phyloP scores from a whole-genome alignment of 2,888 invertebrate species.

The Phalera bucephala region DNA sequence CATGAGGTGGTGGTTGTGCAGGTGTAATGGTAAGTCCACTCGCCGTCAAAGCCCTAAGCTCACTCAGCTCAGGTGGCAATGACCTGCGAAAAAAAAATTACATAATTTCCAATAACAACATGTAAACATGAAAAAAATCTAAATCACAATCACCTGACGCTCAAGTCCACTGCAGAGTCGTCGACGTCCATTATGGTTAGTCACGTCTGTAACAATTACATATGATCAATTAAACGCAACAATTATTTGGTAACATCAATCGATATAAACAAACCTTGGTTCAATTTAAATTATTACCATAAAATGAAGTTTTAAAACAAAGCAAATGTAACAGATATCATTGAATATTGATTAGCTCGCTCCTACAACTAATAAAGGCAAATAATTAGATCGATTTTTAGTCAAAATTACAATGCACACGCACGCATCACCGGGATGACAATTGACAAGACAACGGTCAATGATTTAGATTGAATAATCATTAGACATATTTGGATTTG shows the following conservation, averaged over 20 bases:
- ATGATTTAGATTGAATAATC: not conserved
- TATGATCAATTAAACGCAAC: constrained; percentile 35
- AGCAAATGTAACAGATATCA: constrained; percentile 5
- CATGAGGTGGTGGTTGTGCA: constrained; percentile 82
- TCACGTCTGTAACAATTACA: constrained; percentile 50
- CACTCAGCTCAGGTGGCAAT: constrained; percentile 79
- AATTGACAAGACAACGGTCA: constrained; percentile 37
- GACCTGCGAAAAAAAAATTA: constrained; percentile 54
- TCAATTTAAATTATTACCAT: constrained; percentile 5
- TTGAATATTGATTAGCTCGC: too few species aligned
- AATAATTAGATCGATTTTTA: constrained; percentile 36
- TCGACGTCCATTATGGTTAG: constrained; percentile 91
- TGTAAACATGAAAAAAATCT: constrained; percentile 19
- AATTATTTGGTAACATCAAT: constrained; percentile 33
- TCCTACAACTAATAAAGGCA: not conserved
- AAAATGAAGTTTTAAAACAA: constrained; percentile 9
- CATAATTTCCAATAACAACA: constrained; percentile 27
- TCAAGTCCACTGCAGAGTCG: constrained; percentile 94
- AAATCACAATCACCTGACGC: constrained; percentile 85
- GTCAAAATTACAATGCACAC: constrained; percentile 46
- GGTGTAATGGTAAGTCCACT: constrained; percentile 85
- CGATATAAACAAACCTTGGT: constrained; percentile 37
- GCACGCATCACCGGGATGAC: constrained; percentile 55
- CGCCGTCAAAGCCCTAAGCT: constrained; percentile 83
- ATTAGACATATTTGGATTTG: too few species aligned